phyloP scores from a whole-genome alignment of 2,888 invertebrate genomes.

The Dryomyza anilis region DNA sequence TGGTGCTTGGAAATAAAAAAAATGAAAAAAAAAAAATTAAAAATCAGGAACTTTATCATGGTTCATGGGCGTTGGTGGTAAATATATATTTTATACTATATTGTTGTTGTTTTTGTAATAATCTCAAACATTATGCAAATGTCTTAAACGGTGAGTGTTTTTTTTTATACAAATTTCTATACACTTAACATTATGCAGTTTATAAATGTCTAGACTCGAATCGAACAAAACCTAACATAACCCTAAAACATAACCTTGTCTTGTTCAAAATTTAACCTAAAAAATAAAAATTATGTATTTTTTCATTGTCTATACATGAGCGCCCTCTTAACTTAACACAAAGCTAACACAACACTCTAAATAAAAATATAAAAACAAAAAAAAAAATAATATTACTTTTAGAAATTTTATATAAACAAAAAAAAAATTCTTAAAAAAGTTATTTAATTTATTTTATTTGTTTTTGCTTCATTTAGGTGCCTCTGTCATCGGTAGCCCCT shows the following conservation, averaged over 20 bases:
- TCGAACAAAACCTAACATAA: constrained; percentile 9
- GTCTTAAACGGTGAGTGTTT: constrained; percentile 63
- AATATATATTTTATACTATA: constrained; percentile 38
- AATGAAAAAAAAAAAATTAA: constrained; percentile 38
- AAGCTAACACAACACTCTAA: too few species aligned
- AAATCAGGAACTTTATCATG: constrained; percentile 47
- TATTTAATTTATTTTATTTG: not conserved
- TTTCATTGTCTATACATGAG: too few species aligned
- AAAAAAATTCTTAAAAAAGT: too few species aligned
- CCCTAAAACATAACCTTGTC: constrained; percentile 1
- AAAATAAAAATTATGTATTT: too few species aligned
- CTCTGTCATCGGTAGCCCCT: constrained; percentile 64
- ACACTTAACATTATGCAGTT: too few species aligned
- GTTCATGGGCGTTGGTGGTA: constrained; percentile 55
- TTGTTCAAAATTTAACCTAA: constrained; percentile 15
- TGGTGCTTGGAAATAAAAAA: constrained; percentile 51
- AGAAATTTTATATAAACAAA: too few species aligned
- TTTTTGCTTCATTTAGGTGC: constrained; percentile 62
- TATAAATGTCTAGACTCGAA: not conserved
- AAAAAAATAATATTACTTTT: too few species aligned
- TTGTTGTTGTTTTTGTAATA: constrained; percentile 32
- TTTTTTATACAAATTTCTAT: constrained; percentile 21
- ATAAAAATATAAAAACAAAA: too few species aligned
- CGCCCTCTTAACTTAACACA: too few species aligned
- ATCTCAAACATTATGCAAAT: constrained; percentile 42